These are phyloP conservation scores for Cossypha polioptera DNA, from an alignment of 2,797 vertebrate genomes.

Conservation along the genomic window DNA sequence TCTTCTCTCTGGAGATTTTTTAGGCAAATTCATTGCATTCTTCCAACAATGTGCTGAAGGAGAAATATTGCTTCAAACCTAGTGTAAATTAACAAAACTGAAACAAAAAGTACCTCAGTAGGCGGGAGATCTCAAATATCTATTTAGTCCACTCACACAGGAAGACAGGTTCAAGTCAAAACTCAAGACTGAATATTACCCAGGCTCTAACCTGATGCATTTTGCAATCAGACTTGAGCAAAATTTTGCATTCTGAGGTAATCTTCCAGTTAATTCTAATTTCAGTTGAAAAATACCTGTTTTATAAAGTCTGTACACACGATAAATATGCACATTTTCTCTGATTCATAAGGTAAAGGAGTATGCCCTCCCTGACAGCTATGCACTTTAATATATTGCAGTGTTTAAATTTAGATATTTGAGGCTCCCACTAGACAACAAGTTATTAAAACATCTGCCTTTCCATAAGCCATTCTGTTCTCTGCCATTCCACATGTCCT, in stretches of 20 bases:
- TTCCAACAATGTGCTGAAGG: not conserved
- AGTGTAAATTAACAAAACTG: not conserved
- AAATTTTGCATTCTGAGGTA: not conserved
- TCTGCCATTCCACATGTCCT: conserved; percentile 77
- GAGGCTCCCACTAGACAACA: conserved; percentile 70
- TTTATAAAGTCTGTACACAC: not conserved
- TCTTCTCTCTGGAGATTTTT: not conserved
- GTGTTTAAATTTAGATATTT: conserved; percentile 74
- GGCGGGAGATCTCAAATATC: not conserved
- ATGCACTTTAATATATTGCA: conserved; percentile 60
- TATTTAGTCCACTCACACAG: not conserved
- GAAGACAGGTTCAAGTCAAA: not conserved
- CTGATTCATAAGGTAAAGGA: not conserved
- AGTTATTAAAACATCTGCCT: conserved; percentile 84
- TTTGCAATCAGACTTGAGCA: not conserved
- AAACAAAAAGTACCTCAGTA: not conserved
- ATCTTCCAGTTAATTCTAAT: not conserved
- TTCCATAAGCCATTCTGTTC: conserved; percentile 77
- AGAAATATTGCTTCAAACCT: not conserved
- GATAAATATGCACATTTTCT: not conserved
- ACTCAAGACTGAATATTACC: not conserved
- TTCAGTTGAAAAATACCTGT: not conserved
- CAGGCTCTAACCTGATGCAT: not conserved
- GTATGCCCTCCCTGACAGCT: not conserved
- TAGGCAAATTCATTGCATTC: not conserved